These are phyloP conservation scores for Lerema accius DNA, from an alignment of 1,140 invertebrate genomes.

Conservation along the genomic window DNA sequence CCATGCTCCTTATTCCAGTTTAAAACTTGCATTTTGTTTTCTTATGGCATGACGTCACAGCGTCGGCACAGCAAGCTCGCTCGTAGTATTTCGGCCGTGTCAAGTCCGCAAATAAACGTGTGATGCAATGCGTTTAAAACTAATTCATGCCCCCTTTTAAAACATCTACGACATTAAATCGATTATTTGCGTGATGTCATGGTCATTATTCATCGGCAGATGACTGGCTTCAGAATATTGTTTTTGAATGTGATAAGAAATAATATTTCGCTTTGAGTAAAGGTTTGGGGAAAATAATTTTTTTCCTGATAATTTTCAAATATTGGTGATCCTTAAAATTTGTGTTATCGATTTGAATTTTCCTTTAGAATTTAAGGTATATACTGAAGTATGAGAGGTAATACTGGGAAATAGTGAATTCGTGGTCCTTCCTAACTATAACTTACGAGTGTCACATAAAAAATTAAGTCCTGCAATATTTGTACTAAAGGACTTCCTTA, in stretches of 20 bases:
- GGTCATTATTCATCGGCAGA: slow-evolving; percentile 25
- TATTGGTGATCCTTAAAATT: too few species aligned
- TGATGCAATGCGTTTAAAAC: slow-evolving; percentile 54
- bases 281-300: too few species aligned
- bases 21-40: slow-evolving; percentile 45
- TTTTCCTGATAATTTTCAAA: too few species aligned
- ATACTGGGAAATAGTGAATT: too few species aligned
- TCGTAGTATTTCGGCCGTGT: slow-evolving; percentile 47
- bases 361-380: too few species aligned
- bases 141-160: slow-evolving; percentile 35
- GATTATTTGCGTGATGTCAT: slow-evolving; percentile 18
- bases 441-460: too few species aligned
- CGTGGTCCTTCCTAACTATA: too few species aligned
- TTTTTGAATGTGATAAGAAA: not conserved
- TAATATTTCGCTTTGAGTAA: too few species aligned
- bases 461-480: too few species aligned
- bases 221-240: not conserved
- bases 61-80: slow-evolving; percentile 29
- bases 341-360: too few species aligned
- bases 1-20: slow-evolving; percentile 42
- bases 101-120: slow-evolving; percentile 64
- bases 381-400: too few species aligned
- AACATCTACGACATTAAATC: slow-evolving; percentile 17
- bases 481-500: too few species aligned
- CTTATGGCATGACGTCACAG: slow-evolving; percentile 39